Evolutionary conservation across 2,888 invertebrate genomes (phyloP), one percentile per base, ranked within the genome.

Genomic region (Baronia brevicornis): DNA sequence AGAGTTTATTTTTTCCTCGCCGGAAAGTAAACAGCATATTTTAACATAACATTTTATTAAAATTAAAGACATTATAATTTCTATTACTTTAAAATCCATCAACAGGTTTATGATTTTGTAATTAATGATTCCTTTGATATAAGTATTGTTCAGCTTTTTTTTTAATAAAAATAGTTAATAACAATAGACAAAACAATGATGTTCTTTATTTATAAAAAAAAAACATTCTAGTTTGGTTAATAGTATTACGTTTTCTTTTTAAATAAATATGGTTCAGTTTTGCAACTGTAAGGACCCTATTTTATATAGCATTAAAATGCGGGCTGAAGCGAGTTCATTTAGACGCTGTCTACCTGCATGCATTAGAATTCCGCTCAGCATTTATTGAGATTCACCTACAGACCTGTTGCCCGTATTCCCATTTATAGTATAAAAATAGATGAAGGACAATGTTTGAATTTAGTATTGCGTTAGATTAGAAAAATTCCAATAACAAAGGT

Each of bases 351-450:
- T 75, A 72, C 77, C 75, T 75, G 74, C 72, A 74, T 78, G 66
- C 60, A 70, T 79, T 75, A 77, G 74, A 64, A 75, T 66, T 73
- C 74, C 66, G 61, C 67, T 62, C 62, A 60, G 60, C 65, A 66
- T 69, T 69, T 69, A 70, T 53, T 42, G 48, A 44, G 51, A 50
- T 71, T 84, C 78, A 84, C 84, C 84, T 80, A 84, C 72, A 84
- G 74, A 84, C 84, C 84, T 63, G 73, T 77, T 84, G 82, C 82
- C 82, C 84, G 82, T 82, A 82, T 84, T 84, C 72, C 62, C 64
- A 69, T 70, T 65, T 65, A 45, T 59, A 57, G 52, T 49, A 68
- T 75, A 80, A 82, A 82, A 84, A 75, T 74, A 74, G 69, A 74
- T 46, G 66, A 65, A 68, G 64, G 58, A 60, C 72, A 70, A 71